phyloP scores from a whole-genome alignment of 2,888 invertebrate species.

The Leptura quadrifasciata region DNA sequence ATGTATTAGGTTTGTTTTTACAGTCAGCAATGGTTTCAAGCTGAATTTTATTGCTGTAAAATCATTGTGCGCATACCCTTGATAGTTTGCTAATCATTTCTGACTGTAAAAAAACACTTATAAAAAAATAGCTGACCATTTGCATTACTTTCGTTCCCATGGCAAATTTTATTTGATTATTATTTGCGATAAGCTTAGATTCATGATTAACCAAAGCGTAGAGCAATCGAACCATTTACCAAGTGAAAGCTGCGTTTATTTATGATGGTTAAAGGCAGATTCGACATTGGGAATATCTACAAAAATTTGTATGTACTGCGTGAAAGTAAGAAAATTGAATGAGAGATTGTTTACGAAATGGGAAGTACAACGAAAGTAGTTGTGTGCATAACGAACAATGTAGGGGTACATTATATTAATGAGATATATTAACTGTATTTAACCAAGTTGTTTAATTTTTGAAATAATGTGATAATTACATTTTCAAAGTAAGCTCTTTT shows the following conservation, averaged over 20 bases:
- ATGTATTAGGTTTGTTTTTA: too few relatives aligned
- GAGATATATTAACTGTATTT: neutral
- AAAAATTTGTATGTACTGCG: neutral
- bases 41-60: too few relatives aligned
- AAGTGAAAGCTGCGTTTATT: neutral
- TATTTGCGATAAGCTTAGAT: neutral
- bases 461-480: neutral
- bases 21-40: too few relatives aligned
- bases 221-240: neutral
- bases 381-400: neutral
- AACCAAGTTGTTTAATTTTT: neutral
- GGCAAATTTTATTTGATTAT: too few relatives aligned
- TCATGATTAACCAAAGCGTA: neutral
- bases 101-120: too few relatives aligned
- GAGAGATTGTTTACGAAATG: neutral
- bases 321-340: neutral
- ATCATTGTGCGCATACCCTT: too few relatives aligned
- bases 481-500: too few relatives aligned
- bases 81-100: too few relatives aligned
- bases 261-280: neutral
- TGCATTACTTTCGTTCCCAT: too few relatives aligned
- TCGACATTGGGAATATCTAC: neutral
- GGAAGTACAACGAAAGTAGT: neutral
- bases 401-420: neutral
- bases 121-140: too few relatives aligned